These are phyloP conservation scores for Sarcoramphus papa DNA, from an alignment of 2,797 vertebrate genomes.

Conservation along the genomic window DNA sequence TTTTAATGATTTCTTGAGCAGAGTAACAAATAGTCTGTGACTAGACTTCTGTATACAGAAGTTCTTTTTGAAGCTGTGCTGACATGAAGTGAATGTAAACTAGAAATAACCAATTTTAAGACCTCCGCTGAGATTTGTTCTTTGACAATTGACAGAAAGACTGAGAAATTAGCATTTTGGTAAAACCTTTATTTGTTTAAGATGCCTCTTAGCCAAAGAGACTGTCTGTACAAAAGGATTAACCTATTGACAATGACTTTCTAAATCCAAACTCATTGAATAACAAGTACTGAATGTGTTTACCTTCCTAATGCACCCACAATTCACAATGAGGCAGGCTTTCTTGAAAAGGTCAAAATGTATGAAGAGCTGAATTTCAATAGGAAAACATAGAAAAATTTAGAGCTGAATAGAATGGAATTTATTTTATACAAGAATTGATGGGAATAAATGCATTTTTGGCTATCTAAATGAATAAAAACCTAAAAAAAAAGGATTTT, in stretches of 20 bases:
- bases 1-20: slow-evolving; percentile 63
- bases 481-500: neutral
- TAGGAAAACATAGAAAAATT: slow-evolving; percentile 34
- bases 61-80: slow-evolving; percentile 62
- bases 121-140: slow-evolving; percentile 57
- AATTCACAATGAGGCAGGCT: slow-evolving; percentile 72
- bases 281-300: slow-evolving; percentile 77
- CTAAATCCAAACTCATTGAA: slow-evolving; percentile 75
- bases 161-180: slow-evolving; percentile 74
- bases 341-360: slow-evolving; percentile 77
- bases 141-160: slow-evolving; percentile 68
- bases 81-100: slow-evolving; percentile 64
- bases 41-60: slow-evolving; percentile 52
- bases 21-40: slow-evolving; percentile 60
- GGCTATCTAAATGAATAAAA: neutral
- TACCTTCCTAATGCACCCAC: slow-evolving; percentile 78
- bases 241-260: slow-evolving; percentile 81
- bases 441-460: slow-evolving; percentile 4
- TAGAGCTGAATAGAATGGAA: neutral
- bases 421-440: slow-evolving; percentile 19
- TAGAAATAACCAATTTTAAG: slow-evolving; percentile 68
- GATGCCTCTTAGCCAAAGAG: slow-evolving; percentile 72
- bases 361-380: slow-evolving; percentile 74
- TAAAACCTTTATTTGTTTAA: slow-evolving; percentile 76
- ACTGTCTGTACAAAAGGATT: slow-evolving; percentile 75